These are phyloP conservation scores for Aplidium turbinatum DNA, from an alignment of 23 tunicate genomes.

Conservation along the genomic window DNA sequence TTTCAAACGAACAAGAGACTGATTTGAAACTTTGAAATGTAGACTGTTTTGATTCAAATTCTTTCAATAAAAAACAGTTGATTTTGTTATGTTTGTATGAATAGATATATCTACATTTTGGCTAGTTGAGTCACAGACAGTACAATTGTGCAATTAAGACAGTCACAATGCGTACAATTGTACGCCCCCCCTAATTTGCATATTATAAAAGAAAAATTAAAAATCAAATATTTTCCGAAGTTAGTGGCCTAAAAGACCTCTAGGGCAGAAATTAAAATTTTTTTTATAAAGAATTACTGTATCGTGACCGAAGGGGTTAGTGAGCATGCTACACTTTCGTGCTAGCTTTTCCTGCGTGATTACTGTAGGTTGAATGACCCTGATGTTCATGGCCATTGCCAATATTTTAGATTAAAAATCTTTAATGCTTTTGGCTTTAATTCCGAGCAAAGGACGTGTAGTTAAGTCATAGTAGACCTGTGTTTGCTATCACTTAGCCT, in stretches of 20 bases:
- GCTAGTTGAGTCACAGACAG: slow-evolving; percentile 8
- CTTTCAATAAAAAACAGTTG: not conserved
- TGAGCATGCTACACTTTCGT: no score
- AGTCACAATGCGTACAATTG: slow-evolving; percentile 24
- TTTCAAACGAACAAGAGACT: no score
- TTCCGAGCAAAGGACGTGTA: no score
- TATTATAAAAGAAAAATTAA: not conserved
- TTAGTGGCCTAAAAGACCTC: slow-evolving; percentile 1
- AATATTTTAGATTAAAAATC: no score
- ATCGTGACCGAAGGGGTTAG: slow-evolving; percentile 9
- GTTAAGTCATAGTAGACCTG: no score
- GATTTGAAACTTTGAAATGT: not conserved
- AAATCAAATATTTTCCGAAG: not conserved
- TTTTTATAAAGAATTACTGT: slow-evolving; percentile 1
- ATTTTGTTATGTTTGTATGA: not conserved
- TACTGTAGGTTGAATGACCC: no score
- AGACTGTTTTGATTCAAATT: not conserved
- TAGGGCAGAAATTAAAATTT: not conserved
- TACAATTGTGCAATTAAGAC: slow-evolving; percentile 5
- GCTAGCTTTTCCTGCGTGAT: no score
- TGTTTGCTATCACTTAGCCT: no score
- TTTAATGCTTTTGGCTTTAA: no score
- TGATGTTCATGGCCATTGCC: no score
- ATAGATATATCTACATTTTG: not conserved
- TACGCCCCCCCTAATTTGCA: slow-evolving; percentile 6